Conservation (phyloP, 2,797 vertebrate genomes). For the Cuniculus paca region DNA sequence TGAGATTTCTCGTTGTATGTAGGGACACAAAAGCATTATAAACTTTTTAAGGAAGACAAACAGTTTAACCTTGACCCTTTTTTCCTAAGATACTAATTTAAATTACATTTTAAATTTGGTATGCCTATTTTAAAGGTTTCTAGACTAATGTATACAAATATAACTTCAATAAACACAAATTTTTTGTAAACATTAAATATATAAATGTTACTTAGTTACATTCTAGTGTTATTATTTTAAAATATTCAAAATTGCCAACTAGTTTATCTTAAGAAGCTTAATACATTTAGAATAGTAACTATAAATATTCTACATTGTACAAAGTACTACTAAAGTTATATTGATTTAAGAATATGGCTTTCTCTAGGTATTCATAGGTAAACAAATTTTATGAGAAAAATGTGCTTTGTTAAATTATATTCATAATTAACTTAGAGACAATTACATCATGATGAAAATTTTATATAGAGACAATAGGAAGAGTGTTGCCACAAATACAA, state of each 20-base stretch:
- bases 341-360: neutral
- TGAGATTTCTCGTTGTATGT: slow-evolving; percentile 85
- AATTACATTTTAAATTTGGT: slow-evolving; percentile 84
- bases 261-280: neutral
- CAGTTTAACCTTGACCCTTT: slow-evolving; percentile 89
- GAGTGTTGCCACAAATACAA: neutral
- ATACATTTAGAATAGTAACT: neutral
- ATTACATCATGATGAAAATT: neutral
- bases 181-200: slow-evolving; percentile 30
- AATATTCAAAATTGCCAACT: slow-evolving; percentile 6
- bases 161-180: slow-evolving; percentile 44
- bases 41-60: slow-evolving; percentile 88
- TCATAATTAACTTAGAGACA: neutral
- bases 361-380: neutral
- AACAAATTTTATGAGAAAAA: neutral
- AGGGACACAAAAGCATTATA: slow-evolving; percentile 88
- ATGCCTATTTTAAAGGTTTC: slow-evolving; percentile 76
- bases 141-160: slow-evolving; percentile 57
- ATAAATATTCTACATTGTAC: slow-evolving; percentile 25
- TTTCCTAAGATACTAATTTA: slow-evolving; percentile 85
- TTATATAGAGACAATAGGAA: neutral
- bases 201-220: slow-evolving; percentile 52
- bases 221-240: neutral
- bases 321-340: neutral
- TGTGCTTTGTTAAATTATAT: neutral